Evolutionary conservation across 2,113 vertebrate species (phyloP).

Genomic region (Bos javanicus): DNA sequence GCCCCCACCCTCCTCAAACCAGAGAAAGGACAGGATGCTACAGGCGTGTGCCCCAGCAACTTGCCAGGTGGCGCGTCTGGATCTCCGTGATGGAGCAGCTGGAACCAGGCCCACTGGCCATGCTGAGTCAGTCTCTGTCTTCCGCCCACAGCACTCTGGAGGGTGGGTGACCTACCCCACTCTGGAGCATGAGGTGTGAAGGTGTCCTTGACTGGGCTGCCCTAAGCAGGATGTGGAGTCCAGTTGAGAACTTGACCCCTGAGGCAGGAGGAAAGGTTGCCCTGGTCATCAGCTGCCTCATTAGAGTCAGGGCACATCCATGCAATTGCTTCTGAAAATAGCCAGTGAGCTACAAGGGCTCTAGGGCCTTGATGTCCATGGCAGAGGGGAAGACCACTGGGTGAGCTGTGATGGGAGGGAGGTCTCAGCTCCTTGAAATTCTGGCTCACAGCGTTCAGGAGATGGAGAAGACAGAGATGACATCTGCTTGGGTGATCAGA

Average conservation of each 20-base stretch:
- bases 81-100: accelerated
- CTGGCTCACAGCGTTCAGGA: not conserved
- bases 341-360: not conserved
- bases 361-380: not conserved
- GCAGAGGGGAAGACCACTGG: not conserved
- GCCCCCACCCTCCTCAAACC: not conserved
- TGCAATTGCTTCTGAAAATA: not conserved
- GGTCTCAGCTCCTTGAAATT: not conserved
- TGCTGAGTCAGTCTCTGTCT: not conserved
- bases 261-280: not conserved
- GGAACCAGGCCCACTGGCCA: no score
- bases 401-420: not conserved
- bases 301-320: not conserved
- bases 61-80: accelerated
- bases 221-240: not conserved
- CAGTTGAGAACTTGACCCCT: not conserved
- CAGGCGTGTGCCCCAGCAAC: not conserved
- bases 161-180: not conserved
- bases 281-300: not conserved
- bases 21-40: not conserved
- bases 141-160: accelerated
- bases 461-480: not conserved
- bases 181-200: not conserved
- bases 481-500: not conserved
- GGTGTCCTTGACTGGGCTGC: not conserved